Evolutionary conservation across 1,140 invertebrate species (phyloP), one percentile per base, ranked within the genome.

Genomic region (Bombus waltoni): DNA sequence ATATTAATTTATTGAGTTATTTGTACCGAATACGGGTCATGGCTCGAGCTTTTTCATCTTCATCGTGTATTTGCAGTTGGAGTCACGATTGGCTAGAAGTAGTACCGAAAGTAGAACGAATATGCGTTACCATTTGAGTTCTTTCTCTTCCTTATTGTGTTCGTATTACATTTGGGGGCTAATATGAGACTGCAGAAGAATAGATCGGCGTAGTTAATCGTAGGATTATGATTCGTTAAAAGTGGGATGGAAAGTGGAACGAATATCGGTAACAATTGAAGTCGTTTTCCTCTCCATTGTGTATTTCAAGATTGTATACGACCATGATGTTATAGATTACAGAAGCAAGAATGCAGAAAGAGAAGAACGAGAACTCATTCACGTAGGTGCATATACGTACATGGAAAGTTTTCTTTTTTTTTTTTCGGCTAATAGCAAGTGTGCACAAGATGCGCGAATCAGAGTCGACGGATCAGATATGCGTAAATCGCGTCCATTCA

Each of bases 401-500:
- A 83, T 66, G 42, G 72, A 76, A 66, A 75, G 72, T 65, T 83
- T 15, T 32, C n/a, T 22, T 76, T 32, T 13, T 32, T 32, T 28
- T 62, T 40, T 35, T 74, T 47, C 32, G 9, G 10, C 4, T 40
- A 38, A 2, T 2, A 5, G 59, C 42, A 15, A 72, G n/a, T 66
- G 2, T n/a, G 11, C 0, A 44, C 4, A 28, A 42, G n/a, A 72
- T 28, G 13, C 18, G 10, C 28, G 77, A 80, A 38, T 44, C 62
- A 18, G 15, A 38, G 66, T 9, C 2, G 4, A 15, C n/a, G 4
- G 28, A 76, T 59, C 47, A 35, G 25, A 44, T 59, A 53, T 2
- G 38, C 18, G 70, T 13, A n/a, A 42, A 82, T 74, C 38, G 40
- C 53, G 32, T 74, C 65, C 70, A 78, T 66, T 78, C 76, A 62